phyloP scores from a whole-genome alignment of 2,888 invertebrate genomes.

The Ennomos quercinarius region DNA sequence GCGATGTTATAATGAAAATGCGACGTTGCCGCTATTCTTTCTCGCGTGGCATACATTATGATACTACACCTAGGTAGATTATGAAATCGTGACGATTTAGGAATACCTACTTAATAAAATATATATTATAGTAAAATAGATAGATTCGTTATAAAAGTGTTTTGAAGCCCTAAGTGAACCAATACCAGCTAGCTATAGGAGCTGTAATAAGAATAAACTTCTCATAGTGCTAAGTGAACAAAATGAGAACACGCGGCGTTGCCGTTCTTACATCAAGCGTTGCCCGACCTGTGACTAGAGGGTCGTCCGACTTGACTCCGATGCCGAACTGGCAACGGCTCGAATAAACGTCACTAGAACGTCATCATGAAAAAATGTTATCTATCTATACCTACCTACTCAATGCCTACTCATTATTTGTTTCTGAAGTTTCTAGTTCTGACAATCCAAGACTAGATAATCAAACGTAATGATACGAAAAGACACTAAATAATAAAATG shows the following conservation, averaged over 20 bases:
- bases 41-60: no score
- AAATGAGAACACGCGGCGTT: conserved; percentile 66
- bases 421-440: no score
- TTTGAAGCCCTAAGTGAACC: conserved; percentile 8
- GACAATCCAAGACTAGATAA: no score
- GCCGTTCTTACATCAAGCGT: conserved; percentile 63
- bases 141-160: neutral
- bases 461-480: no score
- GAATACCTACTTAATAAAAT: neutral
- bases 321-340: conserved; percentile 54
- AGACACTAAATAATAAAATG: no score
- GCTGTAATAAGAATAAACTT: neutral
- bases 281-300: conserved; percentile 47
- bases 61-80: neutral
- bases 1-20: neutral
- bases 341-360: conserved; percentile 54
- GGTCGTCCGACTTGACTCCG: conserved; percentile 59
- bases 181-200: neutral
- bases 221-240: conserved; percentile 32
- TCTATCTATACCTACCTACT: no score
- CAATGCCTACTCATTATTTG: no score
- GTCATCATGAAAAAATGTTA: conserved; percentile 45
- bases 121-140: neutral
- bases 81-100: neutral
- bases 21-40: conserved; percentile 18